These are phyloP conservation scores for Polymixis lichenea DNA, from an alignment of 2,888 invertebrate genomes.

Conservation along the genomic window DNA sequence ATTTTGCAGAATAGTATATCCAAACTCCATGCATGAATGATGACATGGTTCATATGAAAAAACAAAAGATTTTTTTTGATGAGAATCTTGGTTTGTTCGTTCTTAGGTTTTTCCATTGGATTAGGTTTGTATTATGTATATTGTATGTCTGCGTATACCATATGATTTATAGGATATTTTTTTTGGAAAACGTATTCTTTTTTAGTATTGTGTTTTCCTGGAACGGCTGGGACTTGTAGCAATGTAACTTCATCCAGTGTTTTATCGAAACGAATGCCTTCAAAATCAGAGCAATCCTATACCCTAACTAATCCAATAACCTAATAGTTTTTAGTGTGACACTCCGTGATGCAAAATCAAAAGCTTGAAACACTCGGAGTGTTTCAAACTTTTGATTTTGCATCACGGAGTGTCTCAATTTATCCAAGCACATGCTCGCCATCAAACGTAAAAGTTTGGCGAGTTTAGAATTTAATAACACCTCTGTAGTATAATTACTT, in stretches of 20 bases:
- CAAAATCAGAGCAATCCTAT: neutral
- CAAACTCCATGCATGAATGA: constrained; percentile 21
- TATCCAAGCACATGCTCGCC: too few relatives aligned
- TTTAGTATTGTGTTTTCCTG: neutral
- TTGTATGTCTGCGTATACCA: neutral
- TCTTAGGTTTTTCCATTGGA: neutral
- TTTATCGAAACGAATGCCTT: neutral
- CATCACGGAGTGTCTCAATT: neutral
- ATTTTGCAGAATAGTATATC: neutral
- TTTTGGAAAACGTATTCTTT: neutral
- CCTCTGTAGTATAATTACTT: too few relatives aligned
- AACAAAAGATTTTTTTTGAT: neutral
- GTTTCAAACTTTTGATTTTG: neutral
- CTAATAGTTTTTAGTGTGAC: neutral
- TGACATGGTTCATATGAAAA: constrained; percentile 7
- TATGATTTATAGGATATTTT: neutral
- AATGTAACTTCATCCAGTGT: neutral
- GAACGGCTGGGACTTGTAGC: neutral
- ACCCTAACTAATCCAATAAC: neutral
- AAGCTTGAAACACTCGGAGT: too few relatives aligned
- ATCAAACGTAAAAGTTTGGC: too few relatives aligned
- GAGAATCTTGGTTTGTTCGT: neutral
- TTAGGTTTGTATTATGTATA: neutral
- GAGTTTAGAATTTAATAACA: too few relatives aligned
- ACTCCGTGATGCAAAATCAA: too few relatives aligned